A percentile compares a stretch with the other conserved stretches of the same genome.
Conservation (phyloP, 2,888 invertebrate species). For the Lamellibrachia columna region DNA sequence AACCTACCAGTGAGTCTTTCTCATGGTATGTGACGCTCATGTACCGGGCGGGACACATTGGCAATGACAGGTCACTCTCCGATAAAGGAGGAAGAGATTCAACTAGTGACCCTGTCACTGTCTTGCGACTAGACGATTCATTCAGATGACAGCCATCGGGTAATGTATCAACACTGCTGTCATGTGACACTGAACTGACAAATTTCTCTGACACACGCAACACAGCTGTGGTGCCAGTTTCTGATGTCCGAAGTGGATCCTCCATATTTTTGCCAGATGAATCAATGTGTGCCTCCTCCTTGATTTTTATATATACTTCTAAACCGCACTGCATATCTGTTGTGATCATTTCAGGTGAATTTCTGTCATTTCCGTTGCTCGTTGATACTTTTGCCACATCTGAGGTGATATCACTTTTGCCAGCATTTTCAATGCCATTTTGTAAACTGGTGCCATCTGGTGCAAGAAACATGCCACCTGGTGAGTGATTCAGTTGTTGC, state of each 20-base stretch:
- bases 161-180: not conserved
- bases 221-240: not conserved
- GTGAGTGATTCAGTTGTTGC: not conserved
- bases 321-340: not conserved
- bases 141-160: not conserved
- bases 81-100: slow-evolving; percentile 29
- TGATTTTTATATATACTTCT: not conserved
- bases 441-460: not conserved
- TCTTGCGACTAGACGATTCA: not conserved
- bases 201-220: not conserved
- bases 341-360: not conserved
- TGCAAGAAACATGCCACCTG: not conserved
- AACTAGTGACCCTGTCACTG: not conserved
- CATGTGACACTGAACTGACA: not conserved
- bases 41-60: slow-evolving; percentile 49
- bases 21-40: slow-evolving; percentile 43
- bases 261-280: not conserved
- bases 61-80: slow-evolving; percentile 50
- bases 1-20: slow-evolving; percentile 39
- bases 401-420: not conserved
- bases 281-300: not conserved
- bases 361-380: not conserved
- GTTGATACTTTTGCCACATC: not conserved
- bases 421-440: not conserved
- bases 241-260: not conserved